These are phyloP conservation scores for Pheucticus melanocephalus DNA, from an alignment of 2,113 vertebrate species.

Conservation along the genomic window DNA sequence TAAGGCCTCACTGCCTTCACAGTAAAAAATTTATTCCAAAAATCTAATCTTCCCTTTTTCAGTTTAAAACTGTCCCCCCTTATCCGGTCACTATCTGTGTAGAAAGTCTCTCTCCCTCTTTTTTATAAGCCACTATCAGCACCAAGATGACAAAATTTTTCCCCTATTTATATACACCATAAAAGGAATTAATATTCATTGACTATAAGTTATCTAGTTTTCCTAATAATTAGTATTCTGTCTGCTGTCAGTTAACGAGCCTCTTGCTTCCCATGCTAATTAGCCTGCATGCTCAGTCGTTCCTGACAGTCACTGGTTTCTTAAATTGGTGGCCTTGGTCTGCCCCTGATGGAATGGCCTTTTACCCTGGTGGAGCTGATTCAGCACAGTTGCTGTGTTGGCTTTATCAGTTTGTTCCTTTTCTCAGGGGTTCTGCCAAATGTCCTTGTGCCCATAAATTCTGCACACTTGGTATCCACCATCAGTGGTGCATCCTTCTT, in stretches of 20 bases:
- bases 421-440: not conserved
- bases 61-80: not conserved
- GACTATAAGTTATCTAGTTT: not conserved
- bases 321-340: not conserved
- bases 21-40: not conserved
- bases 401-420: not conserved
- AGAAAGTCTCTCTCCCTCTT: not conserved
- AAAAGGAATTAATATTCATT: not conserved
- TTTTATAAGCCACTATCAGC: not conserved
- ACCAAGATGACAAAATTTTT: not conserved
- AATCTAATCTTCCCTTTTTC: too few relatives aligned
- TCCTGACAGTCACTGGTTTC: not conserved
- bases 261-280: not conserved
- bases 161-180: not conserved
- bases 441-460: not conserved
- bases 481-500: not conserved
- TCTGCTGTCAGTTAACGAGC: not conserved
- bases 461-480: not conserved
- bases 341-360: not conserved
- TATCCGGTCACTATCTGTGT: not conserved
- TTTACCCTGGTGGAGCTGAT: rapidly evolving
- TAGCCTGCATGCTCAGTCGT: not conserved
- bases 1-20: not conserved
- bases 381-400: not conserved
- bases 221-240: not conserved